phyloP scores from a whole-genome alignment of 2,113 vertebrate genomes.

The Megaptera novaeangliae region DNA sequence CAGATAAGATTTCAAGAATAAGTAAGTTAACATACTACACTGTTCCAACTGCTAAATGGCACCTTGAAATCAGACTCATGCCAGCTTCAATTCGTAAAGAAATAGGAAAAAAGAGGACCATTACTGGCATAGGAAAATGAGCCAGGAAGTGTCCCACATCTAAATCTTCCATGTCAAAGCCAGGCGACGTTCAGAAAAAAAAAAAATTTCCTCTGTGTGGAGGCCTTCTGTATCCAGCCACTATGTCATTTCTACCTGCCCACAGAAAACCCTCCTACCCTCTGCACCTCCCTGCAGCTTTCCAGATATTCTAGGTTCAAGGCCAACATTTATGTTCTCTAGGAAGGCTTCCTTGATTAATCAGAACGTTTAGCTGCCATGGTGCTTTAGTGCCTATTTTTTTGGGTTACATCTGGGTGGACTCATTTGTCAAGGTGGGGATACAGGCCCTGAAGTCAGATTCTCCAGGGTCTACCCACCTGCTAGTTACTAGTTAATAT shows the following conservation, averaged over 20 bases:
- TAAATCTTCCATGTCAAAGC: background rate
- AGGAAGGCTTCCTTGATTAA: background rate
- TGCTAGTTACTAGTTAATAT: too few species aligned
- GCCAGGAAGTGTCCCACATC: background rate
- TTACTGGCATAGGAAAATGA: background rate
- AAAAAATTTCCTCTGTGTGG: accelerated
- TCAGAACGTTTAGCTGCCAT: too few species aligned
- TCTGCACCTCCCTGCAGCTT: accelerated
- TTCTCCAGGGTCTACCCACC: background rate
- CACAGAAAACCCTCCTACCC: accelerated
- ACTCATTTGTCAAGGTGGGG: background rate
- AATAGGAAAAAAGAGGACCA: background rate
- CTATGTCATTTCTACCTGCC: accelerated
- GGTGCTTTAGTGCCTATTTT: too few species aligned
- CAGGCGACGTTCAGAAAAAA: background rate
- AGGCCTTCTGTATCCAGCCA: background rate
- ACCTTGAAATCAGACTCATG: background rate
- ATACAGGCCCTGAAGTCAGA: background rate
- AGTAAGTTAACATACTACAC: background rate
- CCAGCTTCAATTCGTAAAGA: background rate
- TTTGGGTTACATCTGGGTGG: accelerated
- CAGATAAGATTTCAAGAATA: background rate
- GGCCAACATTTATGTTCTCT: background rate
- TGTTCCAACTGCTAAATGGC: background rate
- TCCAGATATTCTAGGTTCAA: too few species aligned